Percentiles rank a stretch among this genome's conserved stretches.
phyloP scores from a whole-genome alignment of 2,113 vertebrate species.

The Budorcas taxicolor region DNA sequence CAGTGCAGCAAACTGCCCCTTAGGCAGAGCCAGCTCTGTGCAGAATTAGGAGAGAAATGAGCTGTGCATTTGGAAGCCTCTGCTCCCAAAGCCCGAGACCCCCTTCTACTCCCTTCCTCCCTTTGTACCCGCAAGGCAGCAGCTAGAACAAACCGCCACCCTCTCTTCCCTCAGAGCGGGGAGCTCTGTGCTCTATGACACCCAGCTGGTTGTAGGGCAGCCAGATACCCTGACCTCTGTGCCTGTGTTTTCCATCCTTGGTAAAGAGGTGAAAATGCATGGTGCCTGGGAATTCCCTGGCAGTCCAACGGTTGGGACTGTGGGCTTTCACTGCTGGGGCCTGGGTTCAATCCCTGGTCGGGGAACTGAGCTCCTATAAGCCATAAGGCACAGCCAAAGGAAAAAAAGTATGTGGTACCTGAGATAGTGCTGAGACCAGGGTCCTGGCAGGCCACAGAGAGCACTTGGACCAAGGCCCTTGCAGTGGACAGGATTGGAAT shows the following conservation, averaged over 20 bases:
- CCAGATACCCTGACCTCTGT: no score
- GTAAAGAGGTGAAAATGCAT: background rate
- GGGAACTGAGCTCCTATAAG: background rate
- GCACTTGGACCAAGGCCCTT: background rate
- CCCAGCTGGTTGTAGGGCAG: background rate
- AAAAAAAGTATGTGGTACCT: background rate
- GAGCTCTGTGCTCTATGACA: accelerated
- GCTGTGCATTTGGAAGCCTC: background rate
- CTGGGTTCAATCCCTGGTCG: background rate
- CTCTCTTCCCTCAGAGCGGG: accelerated
- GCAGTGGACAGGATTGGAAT: background rate
- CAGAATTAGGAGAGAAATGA: background rate
- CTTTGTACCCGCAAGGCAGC: no score
- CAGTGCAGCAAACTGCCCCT: background rate
- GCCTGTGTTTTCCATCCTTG: background rate
- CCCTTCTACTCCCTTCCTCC: background rate
- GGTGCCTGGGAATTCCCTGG: background rate
- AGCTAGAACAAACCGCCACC: background rate
- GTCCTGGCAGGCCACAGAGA: background rate
- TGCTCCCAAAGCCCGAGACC: background rate
- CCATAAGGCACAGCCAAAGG: background rate
- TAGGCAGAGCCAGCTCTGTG: background rate
- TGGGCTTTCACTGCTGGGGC: background rate
- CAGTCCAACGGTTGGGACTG: background rate
- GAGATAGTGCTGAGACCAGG: accelerated